These are phyloP conservation scores for Hylaea fasciaria DNA, from an alignment of 2,888 invertebrate genomes.

Conservation along the genomic window DNA sequence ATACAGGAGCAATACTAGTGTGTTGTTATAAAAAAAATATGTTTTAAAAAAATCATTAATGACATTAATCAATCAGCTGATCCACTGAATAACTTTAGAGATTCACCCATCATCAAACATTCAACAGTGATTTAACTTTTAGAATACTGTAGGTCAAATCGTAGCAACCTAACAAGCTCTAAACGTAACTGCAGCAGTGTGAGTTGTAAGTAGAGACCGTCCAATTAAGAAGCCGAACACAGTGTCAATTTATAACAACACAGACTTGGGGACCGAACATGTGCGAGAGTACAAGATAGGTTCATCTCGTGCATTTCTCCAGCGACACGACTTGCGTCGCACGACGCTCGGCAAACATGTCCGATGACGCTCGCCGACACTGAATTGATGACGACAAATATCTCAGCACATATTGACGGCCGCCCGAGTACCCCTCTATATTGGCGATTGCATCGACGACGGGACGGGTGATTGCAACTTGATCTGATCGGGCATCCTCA, in stretches of 20 bases:
- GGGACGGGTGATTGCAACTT: conserved; percentile 20
- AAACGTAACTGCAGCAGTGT: conserved; percentile 28
- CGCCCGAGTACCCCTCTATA: conserved; percentile 25
- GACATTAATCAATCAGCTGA: no score
- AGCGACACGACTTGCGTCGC: conserved; percentile 60
- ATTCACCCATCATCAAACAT: conserved; percentile 12
- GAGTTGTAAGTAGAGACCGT: conserved; percentile 54
- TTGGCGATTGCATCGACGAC: conserved; percentile 27
- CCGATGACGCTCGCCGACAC: conserved; percentile 56
- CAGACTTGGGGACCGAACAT: conserved; percentile 59
- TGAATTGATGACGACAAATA: conserved; percentile 69
- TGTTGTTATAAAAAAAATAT: no score
- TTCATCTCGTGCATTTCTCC: conserved; percentile 72
- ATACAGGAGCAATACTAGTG: no score
- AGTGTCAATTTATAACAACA: conserved; percentile 77
- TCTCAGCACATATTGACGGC: conserved; percentile 46
- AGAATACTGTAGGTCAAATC: not conserved
- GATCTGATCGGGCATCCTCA: conserved; percentile 2
- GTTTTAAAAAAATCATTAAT: no score
- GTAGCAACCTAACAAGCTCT: not conserved
- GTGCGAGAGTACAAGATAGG: conserved; percentile 54
- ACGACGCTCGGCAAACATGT: conserved; percentile 61
- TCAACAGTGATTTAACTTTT: conserved; percentile 1
- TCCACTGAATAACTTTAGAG: conserved; percentile 3
- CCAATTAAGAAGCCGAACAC: conserved; percentile 69